These are phyloP conservation scores for Tragelaphus imberbis DNA, from an alignment of 2,113 vertebrate species.

Conservation along the genomic window DNA sequence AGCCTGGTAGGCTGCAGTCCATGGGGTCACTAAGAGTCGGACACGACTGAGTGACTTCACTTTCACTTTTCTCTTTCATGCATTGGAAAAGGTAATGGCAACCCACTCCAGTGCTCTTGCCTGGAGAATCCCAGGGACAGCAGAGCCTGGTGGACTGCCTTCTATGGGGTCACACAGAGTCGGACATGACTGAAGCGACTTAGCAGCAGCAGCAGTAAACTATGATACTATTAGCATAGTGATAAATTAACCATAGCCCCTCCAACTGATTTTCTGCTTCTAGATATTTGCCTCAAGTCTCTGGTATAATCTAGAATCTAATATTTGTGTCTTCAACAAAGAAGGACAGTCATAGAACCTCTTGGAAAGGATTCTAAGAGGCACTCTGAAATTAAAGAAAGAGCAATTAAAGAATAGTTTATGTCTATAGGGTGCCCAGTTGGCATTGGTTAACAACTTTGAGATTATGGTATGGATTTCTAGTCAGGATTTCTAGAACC, in stretches of 20 bases:
- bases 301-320: neutral
- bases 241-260: neutral
- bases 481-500: neutral
- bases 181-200: too few species aligned
- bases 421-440: neutral
- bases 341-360: neutral
- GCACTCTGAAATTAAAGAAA: neutral
- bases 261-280: neutral
- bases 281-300: neutral
- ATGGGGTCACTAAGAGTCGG: too few species aligned
- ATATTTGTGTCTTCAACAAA: neutral
- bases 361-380: neutral
- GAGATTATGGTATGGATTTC: neutral
- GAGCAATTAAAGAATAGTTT: neutral
- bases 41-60: too few species aligned
- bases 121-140: too few species aligned
- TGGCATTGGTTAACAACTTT: neutral
- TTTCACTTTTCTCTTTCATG: too few species aligned
- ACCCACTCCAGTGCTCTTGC: too few species aligned
- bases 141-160: too few species aligned
- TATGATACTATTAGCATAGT: neutral
- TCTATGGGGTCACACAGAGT: too few species aligned
- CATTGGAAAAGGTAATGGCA: too few species aligned
- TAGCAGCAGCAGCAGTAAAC: neutral
- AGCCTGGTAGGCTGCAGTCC: too few species aligned